These are phyloP conservation scores for Plestiodon gilberti DNA, from an alignment of 2,113 vertebrate species.

Conservation along the genomic window DNA sequence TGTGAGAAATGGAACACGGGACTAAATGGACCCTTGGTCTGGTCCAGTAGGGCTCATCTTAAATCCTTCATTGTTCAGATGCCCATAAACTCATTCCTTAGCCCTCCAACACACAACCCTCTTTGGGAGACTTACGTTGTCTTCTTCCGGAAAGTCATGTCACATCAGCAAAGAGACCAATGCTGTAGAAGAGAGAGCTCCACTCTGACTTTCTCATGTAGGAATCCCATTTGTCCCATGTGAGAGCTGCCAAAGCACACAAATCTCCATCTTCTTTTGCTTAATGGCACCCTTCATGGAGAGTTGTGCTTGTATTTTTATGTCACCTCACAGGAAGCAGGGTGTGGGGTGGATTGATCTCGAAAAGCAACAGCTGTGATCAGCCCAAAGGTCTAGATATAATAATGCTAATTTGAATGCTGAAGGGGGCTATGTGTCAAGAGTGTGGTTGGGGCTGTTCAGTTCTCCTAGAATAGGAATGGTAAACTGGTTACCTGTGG, in stretches of 20 bases:
- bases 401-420: neutral
- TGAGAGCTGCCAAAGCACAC: neutral
- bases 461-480: neutral
- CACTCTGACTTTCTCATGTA: neutral
- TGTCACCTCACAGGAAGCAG: neutral
- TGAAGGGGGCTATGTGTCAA: too few relatives aligned
- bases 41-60: too few relatives aligned
- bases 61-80: neutral
- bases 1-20: too few relatives aligned
- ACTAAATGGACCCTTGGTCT: too few relatives aligned
- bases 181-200: neutral
- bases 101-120: neutral
- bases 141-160: neutral
- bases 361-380: neutral
- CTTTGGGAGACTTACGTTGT: neutral
- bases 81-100: neutral
- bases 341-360: neutral
- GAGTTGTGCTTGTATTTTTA: neutral
- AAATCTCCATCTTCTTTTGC: neutral
- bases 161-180: neutral
- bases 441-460: too few relatives aligned
- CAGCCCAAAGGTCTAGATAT: too few relatives aligned
- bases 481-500: neutral
- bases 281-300: neutral
- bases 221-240: neutral